Base-by-base conservation (phyloP, 2,797 vertebrate genomes). In the Pangasius macronema region DNA sequence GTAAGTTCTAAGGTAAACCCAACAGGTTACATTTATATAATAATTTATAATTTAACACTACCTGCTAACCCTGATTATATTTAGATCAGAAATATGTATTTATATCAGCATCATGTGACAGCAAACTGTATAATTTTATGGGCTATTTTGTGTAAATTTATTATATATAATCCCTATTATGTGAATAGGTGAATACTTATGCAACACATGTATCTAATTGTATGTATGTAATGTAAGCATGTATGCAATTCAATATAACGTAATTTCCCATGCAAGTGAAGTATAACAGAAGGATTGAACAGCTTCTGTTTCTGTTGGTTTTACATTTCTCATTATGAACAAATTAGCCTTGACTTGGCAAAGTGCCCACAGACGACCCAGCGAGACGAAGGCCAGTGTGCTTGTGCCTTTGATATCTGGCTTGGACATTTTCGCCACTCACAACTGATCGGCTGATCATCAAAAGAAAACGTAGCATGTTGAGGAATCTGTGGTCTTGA, bases 391-490 rank as follows among this genome's bases (percentile, higher is more conserved):
- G 55, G 55, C 20, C 53, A 11, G 53, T 57, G 30, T 24, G 13
- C 30, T 90, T 83, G 30, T 24, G 27, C 76, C 88, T 91, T 92
- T 91, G 81, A 91, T 91, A 87, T 90, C 77, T 61, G 42, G 36
- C 84, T 90, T 88, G 85, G 82, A 84, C 84, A 83, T 72, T 85
- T 68, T 72, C 61, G 14, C 73, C 59, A 83, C 86, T 91, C 89
- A 80, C 85, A 76, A 57, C 79, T 85, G 90, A 92, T 86, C 42
- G 46, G 72, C 46, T 68, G 18, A 68, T 57, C 59, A 22, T 75
- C 83, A 42, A 20, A 82, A 83, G 83, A 82, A 55, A 72, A 72
- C 73, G 30, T 24, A 80, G 75, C 63, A 46, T 33, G 49, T 30
- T 30, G 55, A n/a, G n/a, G 16, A n/a, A 57, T 55, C 75, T 89